Conservation (phyloP, 2,797 vertebrate genomes). For the Oryzias sinensis region DNA sequence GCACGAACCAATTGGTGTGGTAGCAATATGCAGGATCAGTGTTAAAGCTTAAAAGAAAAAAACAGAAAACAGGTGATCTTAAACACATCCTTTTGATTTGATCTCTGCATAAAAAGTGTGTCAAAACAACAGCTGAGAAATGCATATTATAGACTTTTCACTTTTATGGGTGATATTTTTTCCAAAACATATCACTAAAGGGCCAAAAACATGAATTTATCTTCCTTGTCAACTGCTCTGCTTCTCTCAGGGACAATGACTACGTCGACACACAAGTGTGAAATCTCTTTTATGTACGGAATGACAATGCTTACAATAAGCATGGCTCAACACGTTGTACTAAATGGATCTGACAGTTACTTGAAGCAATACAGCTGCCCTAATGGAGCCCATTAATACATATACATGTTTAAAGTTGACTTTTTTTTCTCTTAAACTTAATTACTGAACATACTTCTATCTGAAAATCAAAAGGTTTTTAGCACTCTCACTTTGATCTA, state of each 20-base stretch:
- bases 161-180: neutral
- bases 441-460: slow-evolving; percentile 57
- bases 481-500: slow-evolving; percentile 55
- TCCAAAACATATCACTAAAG: slow-evolving; percentile 3
- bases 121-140: too few species aligned
- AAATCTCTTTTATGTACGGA: slow-evolving; percentile 11
- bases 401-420: too few species aligned
- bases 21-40: too few species aligned
- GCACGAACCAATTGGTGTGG: too few species aligned
- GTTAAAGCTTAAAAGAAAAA: too few species aligned
- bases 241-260: slow-evolving; percentile 16
- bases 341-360: slow-evolving; percentile 34
- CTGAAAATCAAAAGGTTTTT: slow-evolving; percentile 52
- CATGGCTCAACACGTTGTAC: slow-evolving; percentile 31
- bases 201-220: slow-evolving; percentile 23
- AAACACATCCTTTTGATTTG: slow-evolving; percentile 4
- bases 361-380: slow-evolving; percentile 35
- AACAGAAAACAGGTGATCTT: slow-evolving; percentile 1
- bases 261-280: slow-evolving; percentile 21
- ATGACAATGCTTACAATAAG: slow-evolving; percentile 25
- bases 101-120: too few species aligned
- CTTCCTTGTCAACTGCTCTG: slow-evolving; percentile 14
- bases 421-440: too few species aligned
- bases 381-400: slow-evolving; percentile 21
- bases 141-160: neutral